Evolutionary conservation across 2,113 vertebrate species (phyloP).

Genomic region (Nycticryphes semicollaris): DNA sequence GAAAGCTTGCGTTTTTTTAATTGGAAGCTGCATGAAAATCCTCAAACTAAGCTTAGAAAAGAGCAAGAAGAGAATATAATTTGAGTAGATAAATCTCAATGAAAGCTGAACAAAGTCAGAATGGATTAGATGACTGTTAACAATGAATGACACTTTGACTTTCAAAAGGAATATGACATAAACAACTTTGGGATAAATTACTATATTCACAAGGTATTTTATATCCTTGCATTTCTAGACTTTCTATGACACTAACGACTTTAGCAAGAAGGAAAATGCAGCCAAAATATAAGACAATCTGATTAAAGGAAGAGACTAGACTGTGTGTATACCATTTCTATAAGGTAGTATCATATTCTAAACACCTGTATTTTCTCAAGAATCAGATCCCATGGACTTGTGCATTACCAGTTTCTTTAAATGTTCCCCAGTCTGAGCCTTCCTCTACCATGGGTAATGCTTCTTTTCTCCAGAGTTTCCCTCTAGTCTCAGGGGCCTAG

Average conservation of each 20-base stretch:
- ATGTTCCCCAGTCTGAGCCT: not conserved
- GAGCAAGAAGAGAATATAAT: not conserved
- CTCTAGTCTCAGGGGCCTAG: not conserved
- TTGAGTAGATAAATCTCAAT: not conserved
- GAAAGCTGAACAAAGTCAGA: not conserved
- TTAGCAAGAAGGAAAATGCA: not conserved
- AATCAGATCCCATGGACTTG: not conserved
- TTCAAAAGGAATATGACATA: not conserved
- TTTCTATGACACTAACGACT: not conserved
- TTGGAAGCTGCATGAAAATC: not conserved
- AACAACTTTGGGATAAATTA: not conserved
- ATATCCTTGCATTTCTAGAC: not conserved
- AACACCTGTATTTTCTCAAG: not conserved
- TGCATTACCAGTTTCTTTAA: not conserved
- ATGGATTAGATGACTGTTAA: not conserved
- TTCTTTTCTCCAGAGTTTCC: not conserved
- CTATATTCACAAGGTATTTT: not conserved
- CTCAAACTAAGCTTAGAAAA: not conserved
- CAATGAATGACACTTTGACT: not conserved
- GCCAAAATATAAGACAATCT: not conserved
- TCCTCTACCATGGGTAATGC: accelerated
- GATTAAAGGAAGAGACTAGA: not conserved
- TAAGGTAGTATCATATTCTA: not conserved
- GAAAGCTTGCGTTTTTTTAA: not conserved
- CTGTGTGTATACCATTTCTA: not conserved